Base-by-base conservation (phyloP, 2,888 invertebrate species). In the Epistrophe eligans region DNA sequence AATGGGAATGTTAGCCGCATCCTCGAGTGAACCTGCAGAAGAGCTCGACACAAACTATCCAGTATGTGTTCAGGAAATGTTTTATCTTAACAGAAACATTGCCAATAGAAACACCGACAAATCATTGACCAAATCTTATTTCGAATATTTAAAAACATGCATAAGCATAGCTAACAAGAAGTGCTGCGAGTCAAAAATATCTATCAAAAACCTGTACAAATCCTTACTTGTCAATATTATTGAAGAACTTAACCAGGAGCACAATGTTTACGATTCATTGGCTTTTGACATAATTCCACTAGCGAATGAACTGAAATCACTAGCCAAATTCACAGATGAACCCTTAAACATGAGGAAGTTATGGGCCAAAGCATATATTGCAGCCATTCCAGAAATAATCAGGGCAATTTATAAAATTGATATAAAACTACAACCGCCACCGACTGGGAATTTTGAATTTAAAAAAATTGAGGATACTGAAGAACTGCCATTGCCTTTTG, bases 11-110 rank as follows among this genome's bases (percentile, higher is more conserved):
- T 57, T 73, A 13, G 76, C 73, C 3, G 40, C 45, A 0, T 67
- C 74, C 1, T 58, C 62, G 5, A 70, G 79, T 11, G 70, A 72
- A 0, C 55, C n/a, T 2, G 24, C 28, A 1, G 58, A 82, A 7
- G 57, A 64, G 5, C 67, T 91, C 8, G 77, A 89, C 52, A 72
- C 83, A 0, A 84, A 90, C 4, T 88, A 90, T 0, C 81, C 84
- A n/a, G 88, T 92, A 58, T 91, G 91, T 50, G 89, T 93, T 0
- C 93, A 92, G 64, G 93, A 92, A 88, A 90, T 90, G 3, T 93
- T 93, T 76, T 89, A 90, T 62, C 87, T 92, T 7, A 90, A 90
- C 66, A 90, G 90, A 45, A 93, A 92, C 84, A 90, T 91, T 40
- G 40, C 40, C 11, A 40, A 40, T 4, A 90, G 90, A 48, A 93